phyloP scores from a whole-genome alignment of 2,797 vertebrate genomes.

The Cichlasoma orientale region DNA sequence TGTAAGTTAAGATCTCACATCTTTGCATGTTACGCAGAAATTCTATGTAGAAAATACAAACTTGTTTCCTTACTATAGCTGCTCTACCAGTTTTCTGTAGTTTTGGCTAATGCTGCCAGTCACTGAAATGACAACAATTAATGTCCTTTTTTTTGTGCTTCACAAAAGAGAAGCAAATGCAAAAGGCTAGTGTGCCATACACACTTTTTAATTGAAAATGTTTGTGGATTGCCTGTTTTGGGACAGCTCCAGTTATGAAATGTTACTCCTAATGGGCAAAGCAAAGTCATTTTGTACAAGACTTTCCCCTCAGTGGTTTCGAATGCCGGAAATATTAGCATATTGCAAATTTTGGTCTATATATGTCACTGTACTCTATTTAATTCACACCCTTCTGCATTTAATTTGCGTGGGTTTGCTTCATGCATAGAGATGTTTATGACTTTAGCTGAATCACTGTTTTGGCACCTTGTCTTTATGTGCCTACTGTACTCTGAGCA shows the following conservation, averaged over 20 bases:
- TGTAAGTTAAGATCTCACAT: fast-evolving
- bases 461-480: background rate
- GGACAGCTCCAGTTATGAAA: background rate
- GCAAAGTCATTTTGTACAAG: background rate
- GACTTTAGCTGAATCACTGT: background rate
- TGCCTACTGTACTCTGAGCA: background rate
- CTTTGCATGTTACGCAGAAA: background rate
- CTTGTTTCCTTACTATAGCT: background rate
- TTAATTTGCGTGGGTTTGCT: background rate
- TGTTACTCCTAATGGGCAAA: background rate
- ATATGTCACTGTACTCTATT: background rate
- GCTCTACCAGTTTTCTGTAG: background rate
- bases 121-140: background rate
- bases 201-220: background rate
- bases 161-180: background rate
- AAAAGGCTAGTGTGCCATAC: background rate
- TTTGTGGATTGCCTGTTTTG: background rate
- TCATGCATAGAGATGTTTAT: background rate
- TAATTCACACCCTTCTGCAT: background rate
- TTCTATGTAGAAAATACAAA: background rate
- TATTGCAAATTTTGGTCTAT: background rate
- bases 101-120: background rate
- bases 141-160: background rate
- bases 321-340: background rate
- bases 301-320: background rate